Conservation (phyloP, 2,888 invertebrate species). For the Archaeoteleia sp. region DNA sequence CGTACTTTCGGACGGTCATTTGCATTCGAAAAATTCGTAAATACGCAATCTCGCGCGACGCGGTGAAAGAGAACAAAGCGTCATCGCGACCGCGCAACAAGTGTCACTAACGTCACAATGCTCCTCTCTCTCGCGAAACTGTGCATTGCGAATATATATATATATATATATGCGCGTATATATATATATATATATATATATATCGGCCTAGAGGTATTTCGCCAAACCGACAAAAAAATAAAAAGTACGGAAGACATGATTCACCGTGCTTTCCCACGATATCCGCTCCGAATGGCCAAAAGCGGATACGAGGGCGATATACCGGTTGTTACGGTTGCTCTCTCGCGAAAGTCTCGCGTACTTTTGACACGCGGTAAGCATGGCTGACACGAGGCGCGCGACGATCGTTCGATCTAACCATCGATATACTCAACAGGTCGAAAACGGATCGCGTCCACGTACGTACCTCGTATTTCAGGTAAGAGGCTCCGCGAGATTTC, state of each 20-base stretch:
- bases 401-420: constrained; percentile 10
- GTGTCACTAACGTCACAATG: constrained; percentile 43
- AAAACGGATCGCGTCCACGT: neutral
- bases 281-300: neutral
- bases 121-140: constrained; percentile 5
- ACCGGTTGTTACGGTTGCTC: neutral
- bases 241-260: neutral
- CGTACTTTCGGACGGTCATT: neutral
- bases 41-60: neutral
- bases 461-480: constrained; percentile 58
- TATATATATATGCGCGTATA: too few species aligned
- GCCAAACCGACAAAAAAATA: neutral
- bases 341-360: neutral
- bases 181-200: too few species aligned
- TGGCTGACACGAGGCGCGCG: constrained; percentile 6
- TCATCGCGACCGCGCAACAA: constrained; percentile 39
- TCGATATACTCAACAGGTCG: constrained; percentile 2
- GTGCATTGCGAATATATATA: neutral
- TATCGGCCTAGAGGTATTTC: neutral
- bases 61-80: constrained; percentile 30
- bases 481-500: constrained; percentile 55
- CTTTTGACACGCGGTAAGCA: neutral
- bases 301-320: neutral
- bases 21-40: constrained; percentile 22
- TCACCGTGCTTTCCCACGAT: neutral